Percentiles rank a stretch among this genome's conserved stretches.
phyloP scores from a whole-genome alignment of 1,140 invertebrate species.

The Bombyx mandarina region DNA sequence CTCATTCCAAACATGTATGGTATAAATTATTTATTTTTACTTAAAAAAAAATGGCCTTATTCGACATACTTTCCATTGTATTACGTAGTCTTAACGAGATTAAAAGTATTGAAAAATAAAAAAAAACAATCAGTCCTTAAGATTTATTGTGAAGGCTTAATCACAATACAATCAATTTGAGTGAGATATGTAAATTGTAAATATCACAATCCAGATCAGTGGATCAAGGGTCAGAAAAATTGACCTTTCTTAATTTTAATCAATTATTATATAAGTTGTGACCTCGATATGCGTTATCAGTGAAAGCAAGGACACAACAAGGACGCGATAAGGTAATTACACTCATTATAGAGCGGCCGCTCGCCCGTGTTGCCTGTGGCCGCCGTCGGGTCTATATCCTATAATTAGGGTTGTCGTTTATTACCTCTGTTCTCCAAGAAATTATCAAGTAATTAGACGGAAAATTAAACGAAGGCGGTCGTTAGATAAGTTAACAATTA shows the following conservation, averaged over 20 bases:
- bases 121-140: too few species aligned
- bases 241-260: conserved; percentile 20
- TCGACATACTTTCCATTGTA: too few species aligned
- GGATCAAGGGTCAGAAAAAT: conserved; percentile 15
- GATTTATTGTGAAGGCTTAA: too few species aligned
- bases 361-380: conserved; percentile 16
- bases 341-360: conserved; percentile 42
- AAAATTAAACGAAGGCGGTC: too few species aligned
- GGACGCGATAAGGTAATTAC: conserved; percentile 54
- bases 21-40: too few species aligned
- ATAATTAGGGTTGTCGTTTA: conserved; percentile 10
- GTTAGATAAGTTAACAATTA: too few species aligned
- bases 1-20: too few species aligned
- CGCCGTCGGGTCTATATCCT: conserved; percentile 14
- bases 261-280: conserved; percentile 45
- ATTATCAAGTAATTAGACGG: too few species aligned
- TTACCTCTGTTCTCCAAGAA: not conserved
- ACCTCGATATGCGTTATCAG: conserved; percentile 47
- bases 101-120: too few species aligned
- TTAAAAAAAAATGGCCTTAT: too few species aligned
- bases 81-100: too few species aligned
- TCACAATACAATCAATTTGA: too few species aligned
- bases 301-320: conserved; percentile 62
- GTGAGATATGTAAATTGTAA: not conserved
- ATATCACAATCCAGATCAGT: conserved; percentile 21